Evolutionary conservation across 2,113 vertebrate genomes (phyloP), one percentile per base, ranked within the genome.

Genomic region (Sturnira hondurensis): DNA sequence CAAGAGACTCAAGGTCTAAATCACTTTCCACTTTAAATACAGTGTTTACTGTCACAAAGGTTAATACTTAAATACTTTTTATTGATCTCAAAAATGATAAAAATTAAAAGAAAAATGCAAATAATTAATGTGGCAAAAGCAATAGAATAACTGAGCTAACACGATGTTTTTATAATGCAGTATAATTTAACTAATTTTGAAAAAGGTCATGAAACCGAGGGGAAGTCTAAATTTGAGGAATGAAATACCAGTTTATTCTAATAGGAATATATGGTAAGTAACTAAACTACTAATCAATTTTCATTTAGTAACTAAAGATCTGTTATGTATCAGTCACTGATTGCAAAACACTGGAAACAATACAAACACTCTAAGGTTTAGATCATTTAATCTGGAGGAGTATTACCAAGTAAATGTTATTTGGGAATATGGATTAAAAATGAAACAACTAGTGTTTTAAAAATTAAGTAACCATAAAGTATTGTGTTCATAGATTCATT

Each of bases 381-480:
- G 20, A 52, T 74, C 28, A 86, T 90, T 85, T 88, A 88, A 13
- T 84, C 47, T 67, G 3, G 5, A 45, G 22, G 36, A 89, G 2
- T 19, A 93, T 96, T 85, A n/a, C 85, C 63, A 61, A 95, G 54
- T 61, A 83, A 20, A 58, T 4, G 4, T 7, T 70, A 84, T 76
- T 90, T 78, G 13, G 10, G 26, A 96, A 86, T 70, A 86, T 68
- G 38, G 33, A 38, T 78, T 78, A 73, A 82, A 96, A 92, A 61
- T 54, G 33, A 94, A 94, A 81, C 50, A 97, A n/a, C 10, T 41
- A 82, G 45, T 83, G 4, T 58, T 92, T 89, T n/a, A 90, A 95
- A 96, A 87, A 80, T 96, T 93, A 97, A 96, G 52, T 92, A 87
- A 65, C 68, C 70, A 19, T 81, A 81, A 95, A 96, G 17, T 26